phyloP scores from a whole-genome alignment of 2,797 vertebrate genomes.

The Basileuterus tristriatus region DNA sequence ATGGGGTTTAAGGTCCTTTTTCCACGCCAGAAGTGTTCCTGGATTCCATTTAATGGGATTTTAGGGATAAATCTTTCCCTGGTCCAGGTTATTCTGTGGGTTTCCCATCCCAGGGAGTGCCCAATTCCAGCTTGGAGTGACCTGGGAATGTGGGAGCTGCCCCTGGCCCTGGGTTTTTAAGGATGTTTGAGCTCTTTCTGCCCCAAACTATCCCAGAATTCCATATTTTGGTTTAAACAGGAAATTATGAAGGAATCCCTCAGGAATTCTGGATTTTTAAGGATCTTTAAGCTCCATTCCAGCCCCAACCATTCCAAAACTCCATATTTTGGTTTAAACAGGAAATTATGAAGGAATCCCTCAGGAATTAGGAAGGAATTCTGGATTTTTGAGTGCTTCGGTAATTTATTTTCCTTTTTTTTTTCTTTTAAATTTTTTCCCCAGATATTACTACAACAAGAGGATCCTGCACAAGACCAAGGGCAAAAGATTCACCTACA shows the following conservation, averaged over 20 bases:
- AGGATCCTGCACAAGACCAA: slow-evolving; percentile 82
- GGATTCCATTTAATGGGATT: neutral
- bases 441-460: slow-evolving; percentile 81
- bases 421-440: neutral
- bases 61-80: neutral
- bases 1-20: neutral
- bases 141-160: neutral
- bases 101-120: neutral
- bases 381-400: neutral
- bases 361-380: neutral
- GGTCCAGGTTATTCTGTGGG: neutral
- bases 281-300: neutral
- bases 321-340: neutral
- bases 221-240: neutral
- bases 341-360: neutral
- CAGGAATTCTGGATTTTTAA: neutral
- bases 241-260: neutral
- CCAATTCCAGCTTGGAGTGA: neutral
- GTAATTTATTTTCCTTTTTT: fast-evolving
- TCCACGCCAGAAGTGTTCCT: neutral
- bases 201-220: neutral
- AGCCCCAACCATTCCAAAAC: neutral
- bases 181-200: neutral
- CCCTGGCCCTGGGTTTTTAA: neutral
- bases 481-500: slow-evolving; percentile 81